phyloP scores from a whole-genome alignment of 2,113 vertebrate genomes.

The Neogale vison region DNA sequence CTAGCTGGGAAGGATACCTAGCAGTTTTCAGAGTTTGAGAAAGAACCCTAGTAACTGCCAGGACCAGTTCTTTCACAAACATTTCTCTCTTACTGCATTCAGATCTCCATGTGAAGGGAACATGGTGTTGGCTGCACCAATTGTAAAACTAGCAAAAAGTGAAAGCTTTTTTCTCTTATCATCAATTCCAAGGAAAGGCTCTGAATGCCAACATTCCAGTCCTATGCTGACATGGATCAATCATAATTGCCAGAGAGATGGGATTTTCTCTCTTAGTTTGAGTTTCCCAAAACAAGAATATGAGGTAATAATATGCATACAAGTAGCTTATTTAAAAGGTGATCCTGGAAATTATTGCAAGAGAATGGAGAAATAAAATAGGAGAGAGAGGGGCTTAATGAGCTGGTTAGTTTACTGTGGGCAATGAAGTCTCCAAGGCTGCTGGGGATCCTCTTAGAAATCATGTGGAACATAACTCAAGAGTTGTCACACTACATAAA shows the following conservation, averaged over 20 bases:
- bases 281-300: background rate
- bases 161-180: background rate
- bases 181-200: background rate
- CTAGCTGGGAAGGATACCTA: background rate
- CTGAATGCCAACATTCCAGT: background rate
- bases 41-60: background rate
- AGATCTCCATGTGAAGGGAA: background rate
- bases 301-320: background rate
- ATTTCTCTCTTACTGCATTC: background rate
- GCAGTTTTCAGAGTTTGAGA: background rate
- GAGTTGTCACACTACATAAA: background rate
- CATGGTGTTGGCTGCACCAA: background rate
- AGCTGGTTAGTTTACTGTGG: background rate
- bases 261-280: background rate
- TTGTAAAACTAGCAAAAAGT: background rate
- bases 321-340: background rate
- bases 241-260: background rate
- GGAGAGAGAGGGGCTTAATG: accelerated
- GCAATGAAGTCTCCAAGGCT: background rate
- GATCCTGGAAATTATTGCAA: background rate
- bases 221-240: background rate
- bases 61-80: background rate
- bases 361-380: background rate
- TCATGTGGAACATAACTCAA: background rate
- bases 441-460: background rate